Percentiles rank a stretch among this genome's conserved stretches.
These are phyloP conservation scores for Aricia agestis DNA, from an alignment of 1,140 invertebrate species.

Conservation along the genomic window DNA sequence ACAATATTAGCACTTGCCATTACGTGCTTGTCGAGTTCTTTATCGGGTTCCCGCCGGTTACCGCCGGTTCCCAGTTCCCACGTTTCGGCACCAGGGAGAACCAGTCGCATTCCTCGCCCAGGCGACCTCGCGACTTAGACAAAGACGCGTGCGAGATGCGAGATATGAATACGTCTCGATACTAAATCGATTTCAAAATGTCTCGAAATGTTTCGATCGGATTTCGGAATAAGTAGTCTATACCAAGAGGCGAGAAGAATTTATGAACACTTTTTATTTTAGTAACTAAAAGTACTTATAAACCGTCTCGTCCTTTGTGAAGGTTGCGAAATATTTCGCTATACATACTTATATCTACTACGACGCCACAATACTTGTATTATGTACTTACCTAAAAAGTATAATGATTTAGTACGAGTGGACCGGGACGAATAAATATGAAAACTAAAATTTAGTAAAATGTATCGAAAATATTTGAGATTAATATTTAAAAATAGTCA, in stretches of 20 bases:
- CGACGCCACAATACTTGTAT: too few relatives aligned
- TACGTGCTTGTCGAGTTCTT: background rate
- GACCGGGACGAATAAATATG: too few relatives aligned
- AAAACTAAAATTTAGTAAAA: too few relatives aligned
- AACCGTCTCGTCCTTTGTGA: too few relatives aligned
- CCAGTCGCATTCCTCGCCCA: constrained; percentile 8
- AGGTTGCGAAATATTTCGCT: too few relatives aligned
- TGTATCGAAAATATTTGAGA: background rate
- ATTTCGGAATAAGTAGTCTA: too few relatives aligned
- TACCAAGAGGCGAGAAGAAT: too few relatives aligned
- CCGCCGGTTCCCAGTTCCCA: constrained; percentile 5
- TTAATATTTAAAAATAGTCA: background rate
- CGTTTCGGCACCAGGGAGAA: background rate
- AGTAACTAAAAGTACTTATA: too few relatives aligned
- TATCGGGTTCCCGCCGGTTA: background rate
- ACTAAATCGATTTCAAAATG: background rate
- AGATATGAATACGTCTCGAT: background rate
- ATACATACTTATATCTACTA: too few relatives aligned
- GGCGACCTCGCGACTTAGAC: background rate
- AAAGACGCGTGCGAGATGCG: background rate
- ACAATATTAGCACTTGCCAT: constrained; percentile 1
- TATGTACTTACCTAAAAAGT: too few relatives aligned
- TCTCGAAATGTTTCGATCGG: background rate
- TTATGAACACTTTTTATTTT: too few relatives aligned
- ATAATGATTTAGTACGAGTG: too few relatives aligned